Base-by-base conservation (phyloP, 2,888 invertebrate genomes). In the Entomobrya multifasciata region DNA sequence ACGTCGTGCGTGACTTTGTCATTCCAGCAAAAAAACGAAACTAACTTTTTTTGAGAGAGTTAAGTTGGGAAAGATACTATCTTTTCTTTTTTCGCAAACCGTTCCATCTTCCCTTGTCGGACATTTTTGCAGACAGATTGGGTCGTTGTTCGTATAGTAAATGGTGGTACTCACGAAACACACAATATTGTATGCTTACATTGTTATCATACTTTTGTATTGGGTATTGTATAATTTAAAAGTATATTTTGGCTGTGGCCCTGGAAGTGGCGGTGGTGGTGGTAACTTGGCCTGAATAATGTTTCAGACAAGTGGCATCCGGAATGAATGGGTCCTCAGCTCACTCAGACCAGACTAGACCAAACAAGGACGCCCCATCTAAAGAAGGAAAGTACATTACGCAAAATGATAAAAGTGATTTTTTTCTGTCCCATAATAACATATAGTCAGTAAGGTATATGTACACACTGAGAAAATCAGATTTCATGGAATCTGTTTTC, bases 71-170 rank as follows among this genome's bases (percentile, higher is more conserved):
- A 36, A 36, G 47, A 78, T 78, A 8, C 8, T 17, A 44, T 65
- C 25, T 79, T 52, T 30, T 49, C 20, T 36, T 52, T 30, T 80
- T 67, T 67, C 52, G 70, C 80, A 67, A 80, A 52, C 65, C 55
- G 41, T 70, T 80, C 67, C 70, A 80, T 80, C 67, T 78, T 67
- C 67, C 55, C 67, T 67, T 80, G 77, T 77, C 57, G 77, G 36
- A 17, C 55, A 15, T 4, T 41, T 36, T 36, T 22, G 77, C 30
- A 77, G 74, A 74, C 74, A 74, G 74, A 74, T 74, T 74, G 74
- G 49, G 30, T 27, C 72, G 25, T 41, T 41, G 30, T 67, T 17
- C 36, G 41, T 65, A 30, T 65, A 13, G 25, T 67, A 6, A 8
- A 8, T 36, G 36, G 41, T 67, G 47, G 47, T 67, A 67, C 22